Evolutionary conservation across 2,113 vertebrate genomes (phyloP).

Genomic region (Thymallus thymallus): DNA sequence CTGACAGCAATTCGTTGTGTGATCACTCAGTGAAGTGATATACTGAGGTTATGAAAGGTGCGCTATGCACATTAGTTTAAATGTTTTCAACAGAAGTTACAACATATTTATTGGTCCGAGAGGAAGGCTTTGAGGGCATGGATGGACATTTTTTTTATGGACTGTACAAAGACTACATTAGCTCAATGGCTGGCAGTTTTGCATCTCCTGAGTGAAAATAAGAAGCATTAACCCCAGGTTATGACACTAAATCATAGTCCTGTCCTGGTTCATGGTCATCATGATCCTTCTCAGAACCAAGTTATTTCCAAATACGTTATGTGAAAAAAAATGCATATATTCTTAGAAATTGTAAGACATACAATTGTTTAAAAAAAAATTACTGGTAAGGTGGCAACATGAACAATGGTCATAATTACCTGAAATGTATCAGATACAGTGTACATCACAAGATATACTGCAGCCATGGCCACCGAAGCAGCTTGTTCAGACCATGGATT

Average conservation of each 20-base stretch:
- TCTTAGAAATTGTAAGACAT: no score
- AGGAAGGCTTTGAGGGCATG: neutral
- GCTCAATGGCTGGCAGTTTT: neutral
- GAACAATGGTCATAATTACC: no score
- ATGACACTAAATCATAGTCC: neutral
- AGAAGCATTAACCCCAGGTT: neutral
- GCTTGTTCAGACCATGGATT: constrained; percentile 42
- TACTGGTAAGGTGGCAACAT: no score
- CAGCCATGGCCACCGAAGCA: neutral
- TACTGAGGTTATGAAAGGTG: no score
- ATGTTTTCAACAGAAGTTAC: neutral
- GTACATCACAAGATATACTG: no score
- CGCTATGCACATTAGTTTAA: neutral
- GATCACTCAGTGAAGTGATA: neutral
- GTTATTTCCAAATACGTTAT: neutral
- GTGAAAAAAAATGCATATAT: neutral
- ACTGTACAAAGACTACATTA: neutral
- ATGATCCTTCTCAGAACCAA: neutral
- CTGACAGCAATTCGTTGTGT: neutral
- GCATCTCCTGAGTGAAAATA: neutral
- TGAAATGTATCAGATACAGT: no score
- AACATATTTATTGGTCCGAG: constrained; percentile 3
- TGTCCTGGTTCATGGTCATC: neutral
- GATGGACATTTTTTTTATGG: neutral
- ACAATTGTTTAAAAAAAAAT: no score